Percentiles rank a stretch among this genome's conserved stretches.
Conservation (phyloP, 37 sponge, comb jelly and placozoan genomes). For the Crambe crambe region DNA sequence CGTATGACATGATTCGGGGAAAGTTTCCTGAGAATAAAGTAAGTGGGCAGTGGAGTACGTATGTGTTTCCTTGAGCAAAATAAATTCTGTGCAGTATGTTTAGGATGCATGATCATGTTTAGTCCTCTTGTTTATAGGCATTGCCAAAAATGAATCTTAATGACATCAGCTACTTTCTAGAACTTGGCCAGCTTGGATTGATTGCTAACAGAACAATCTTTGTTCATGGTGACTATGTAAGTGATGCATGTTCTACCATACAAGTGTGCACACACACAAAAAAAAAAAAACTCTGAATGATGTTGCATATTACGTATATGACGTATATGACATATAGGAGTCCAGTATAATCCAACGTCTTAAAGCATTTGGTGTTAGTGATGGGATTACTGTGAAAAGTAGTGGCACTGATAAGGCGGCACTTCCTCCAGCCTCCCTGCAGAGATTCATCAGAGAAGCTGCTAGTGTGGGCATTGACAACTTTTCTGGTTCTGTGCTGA, state of each 20-base stretch:
- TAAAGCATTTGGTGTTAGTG: background rate
- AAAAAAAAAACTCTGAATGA: background rate
- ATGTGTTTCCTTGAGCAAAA: background rate
- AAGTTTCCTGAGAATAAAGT: constrained; percentile 34
- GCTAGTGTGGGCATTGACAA: background rate
- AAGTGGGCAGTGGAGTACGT: background rate
- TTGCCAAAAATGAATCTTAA: constrained; percentile 20
- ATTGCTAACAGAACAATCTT: background rate
- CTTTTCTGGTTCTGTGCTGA: constrained; percentile 41
- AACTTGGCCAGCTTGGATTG: constrained; percentile 73
- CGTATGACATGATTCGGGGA: constrained; percentile 67
- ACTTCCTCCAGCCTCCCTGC: constrained; percentile 68
- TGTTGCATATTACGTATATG: background rate
- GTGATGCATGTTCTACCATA: no score
- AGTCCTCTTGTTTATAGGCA: constrained; percentile 11
- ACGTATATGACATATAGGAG: background rate
- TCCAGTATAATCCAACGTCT: background rate
- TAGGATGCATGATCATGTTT: background rate
- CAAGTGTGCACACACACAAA: no score
- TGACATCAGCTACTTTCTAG: constrained; percentile 48
- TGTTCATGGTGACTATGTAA: background rate
- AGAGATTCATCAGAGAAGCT: constrained; percentile 49
- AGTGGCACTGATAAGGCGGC: background rate
- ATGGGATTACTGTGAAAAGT: background rate
- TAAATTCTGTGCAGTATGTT: background rate